These are phyloP conservation scores for Drosophila bipectinata DNA, from an alignment of 1,140 invertebrate species.

Conservation along the genomic window DNA sequence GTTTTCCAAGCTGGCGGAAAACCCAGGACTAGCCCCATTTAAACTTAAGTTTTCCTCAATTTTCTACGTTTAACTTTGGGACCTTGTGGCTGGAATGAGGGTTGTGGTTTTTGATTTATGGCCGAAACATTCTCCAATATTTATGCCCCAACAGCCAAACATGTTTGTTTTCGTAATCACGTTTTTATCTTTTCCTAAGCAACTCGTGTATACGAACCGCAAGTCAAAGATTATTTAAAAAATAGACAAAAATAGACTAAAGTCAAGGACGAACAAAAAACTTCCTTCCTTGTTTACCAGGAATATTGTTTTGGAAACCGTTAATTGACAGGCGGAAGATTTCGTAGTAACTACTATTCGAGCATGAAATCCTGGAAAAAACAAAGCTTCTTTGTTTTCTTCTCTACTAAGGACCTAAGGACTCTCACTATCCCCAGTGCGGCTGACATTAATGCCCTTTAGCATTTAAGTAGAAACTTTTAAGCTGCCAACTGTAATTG, in stretches of 20 bases:
- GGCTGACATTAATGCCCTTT: slow-evolving; percentile 3
- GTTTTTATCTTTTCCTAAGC: slow-evolving; percentile 69
- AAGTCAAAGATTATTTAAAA: slow-evolving; percentile 37
- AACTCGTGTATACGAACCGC: slow-evolving; percentile 31
- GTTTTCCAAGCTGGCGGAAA: slow-evolving; percentile 6
- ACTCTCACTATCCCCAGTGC: background rate
- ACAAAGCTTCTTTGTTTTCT: background rate
- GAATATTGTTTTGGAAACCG: slow-evolving; percentile 22
- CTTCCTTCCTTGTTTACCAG: slow-evolving; percentile 26
- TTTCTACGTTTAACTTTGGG: slow-evolving; percentile 48
- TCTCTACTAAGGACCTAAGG: background rate
- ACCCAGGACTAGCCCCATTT: slow-evolving; percentile 52
- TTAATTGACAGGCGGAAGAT: slow-evolving; percentile 37
- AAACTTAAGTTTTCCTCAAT: slow-evolving; percentile 70
- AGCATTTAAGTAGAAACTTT: slow-evolving; percentile 6
- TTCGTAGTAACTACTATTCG: slow-evolving; percentile 1
- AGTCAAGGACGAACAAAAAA: background rate
- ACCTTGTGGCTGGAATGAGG: slow-evolving; percentile 39
- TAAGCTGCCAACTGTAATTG: slow-evolving; percentile 40
- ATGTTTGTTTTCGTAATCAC: slow-evolving; percentile 63
- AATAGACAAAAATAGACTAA: slow-evolving; percentile 15
- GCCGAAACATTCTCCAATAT: slow-evolving; percentile 46
- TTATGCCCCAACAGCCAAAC: slow-evolving; percentile 4
- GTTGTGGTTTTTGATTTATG: slow-evolving; percentile 67
- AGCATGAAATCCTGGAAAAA: slow-evolving; percentile 17